Conservation (phyloP, 2,888 invertebrate species). For the Prionchulus punctatus region DNA sequence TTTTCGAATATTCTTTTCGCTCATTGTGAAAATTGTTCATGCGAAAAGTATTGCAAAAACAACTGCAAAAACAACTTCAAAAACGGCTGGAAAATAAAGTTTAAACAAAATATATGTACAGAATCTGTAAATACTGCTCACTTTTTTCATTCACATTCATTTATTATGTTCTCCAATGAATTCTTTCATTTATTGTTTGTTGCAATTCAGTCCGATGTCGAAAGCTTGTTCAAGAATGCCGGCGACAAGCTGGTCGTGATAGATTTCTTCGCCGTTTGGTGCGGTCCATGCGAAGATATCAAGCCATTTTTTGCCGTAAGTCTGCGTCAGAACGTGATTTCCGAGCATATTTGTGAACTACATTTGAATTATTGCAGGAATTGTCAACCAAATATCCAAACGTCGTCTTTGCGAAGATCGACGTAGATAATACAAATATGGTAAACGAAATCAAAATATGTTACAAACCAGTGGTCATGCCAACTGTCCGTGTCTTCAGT, state of each 20-base stretch:
- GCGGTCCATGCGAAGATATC: slow-evolving; percentile 1
- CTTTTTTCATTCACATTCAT: too few relatives aligned
- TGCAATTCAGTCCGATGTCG: too few relatives aligned
- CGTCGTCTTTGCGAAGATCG: slow-evolving; percentile 18
- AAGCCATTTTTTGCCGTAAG: not conserved
- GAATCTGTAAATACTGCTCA: too few relatives aligned
- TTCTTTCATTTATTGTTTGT: too few relatives aligned
- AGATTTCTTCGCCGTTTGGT: slow-evolving; percentile 4
- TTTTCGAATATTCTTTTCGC: too few relatives aligned
- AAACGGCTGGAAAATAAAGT: too few relatives aligned
- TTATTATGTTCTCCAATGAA: too few relatives aligned
- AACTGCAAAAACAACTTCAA: too few relatives aligned
- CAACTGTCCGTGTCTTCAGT: too few relatives aligned
- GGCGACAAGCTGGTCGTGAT: not conserved
- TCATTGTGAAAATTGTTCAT: too few relatives aligned
- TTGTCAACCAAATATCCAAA: slow-evolving; percentile 15
- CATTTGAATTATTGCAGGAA: slow-evolving; percentile 11
- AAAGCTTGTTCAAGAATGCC: not conserved
- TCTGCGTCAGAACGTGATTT: not conserved
- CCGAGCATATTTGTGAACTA: not conserved
- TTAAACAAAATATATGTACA: too few relatives aligned
- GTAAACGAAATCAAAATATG: not conserved
- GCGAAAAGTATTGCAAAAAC: too few relatives aligned
- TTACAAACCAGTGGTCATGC: not conserved
- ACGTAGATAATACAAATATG: slow-evolving; percentile 19